A percentile compares a stretch with the other conserved stretches of the same genome.
Evolutionary conservation across 2,113 vertebrate genomes (phyloP).

Genomic region (Antennarius striatus): DNA sequence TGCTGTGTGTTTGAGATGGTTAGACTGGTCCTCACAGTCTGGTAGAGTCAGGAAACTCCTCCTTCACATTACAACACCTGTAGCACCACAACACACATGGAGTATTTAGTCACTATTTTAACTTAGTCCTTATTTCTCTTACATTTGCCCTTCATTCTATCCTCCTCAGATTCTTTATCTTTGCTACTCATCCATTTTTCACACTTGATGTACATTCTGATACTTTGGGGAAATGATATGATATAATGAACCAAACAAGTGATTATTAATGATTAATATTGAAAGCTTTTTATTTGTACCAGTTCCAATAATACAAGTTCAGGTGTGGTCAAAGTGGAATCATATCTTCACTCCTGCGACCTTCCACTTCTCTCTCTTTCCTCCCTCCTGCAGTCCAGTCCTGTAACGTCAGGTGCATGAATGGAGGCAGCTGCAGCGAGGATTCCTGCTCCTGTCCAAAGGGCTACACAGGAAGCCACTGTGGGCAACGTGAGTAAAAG

Average conservation of each 20-base stretch:
- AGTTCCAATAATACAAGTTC: too few species aligned
- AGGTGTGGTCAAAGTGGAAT: neutral
- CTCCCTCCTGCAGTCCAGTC: conserved; percentile 78
- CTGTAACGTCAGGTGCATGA: conserved; percentile 91
- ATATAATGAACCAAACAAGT: too few species aligned
- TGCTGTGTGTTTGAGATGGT: conserved; percentile 11
- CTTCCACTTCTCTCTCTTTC: neutral
- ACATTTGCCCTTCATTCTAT: neutral
- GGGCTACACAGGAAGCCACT: conserved; percentile 88
- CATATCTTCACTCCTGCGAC: conserved; percentile 1
- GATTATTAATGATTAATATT: too few species aligned
- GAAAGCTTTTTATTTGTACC: too few species aligned
- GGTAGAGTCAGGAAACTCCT: conserved; percentile 4
- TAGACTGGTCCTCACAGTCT: conserved; percentile 20
- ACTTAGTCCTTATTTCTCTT: neutral
- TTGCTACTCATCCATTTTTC: conserved; percentile 15
- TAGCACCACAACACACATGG: neutral
- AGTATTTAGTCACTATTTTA: neutral
- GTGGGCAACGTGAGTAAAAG: conserved; percentile 89
- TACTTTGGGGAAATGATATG: too few species aligned
- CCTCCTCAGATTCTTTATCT: conserved; percentile 2
- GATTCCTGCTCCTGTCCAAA: conserved; percentile 87
- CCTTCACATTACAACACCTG: conserved; percentile 6
- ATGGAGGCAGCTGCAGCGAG: conserved; percentile 87
- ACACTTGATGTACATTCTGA: too few species aligned